Evolutionary conservation across 2,113 vertebrate genomes (phyloP).

Genomic region (Todiramphus chloris): DNA sequence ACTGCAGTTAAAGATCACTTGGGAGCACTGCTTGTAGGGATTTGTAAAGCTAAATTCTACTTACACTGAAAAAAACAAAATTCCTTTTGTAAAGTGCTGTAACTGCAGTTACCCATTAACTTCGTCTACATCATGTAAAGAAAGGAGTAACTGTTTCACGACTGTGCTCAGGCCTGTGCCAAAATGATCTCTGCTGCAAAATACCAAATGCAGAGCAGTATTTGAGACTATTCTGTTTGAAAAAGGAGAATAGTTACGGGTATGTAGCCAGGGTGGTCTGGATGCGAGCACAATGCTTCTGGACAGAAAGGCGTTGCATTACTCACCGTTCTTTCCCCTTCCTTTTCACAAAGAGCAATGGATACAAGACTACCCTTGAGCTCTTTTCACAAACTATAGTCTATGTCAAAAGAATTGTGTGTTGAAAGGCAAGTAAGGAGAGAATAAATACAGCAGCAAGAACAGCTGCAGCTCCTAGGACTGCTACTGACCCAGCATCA

Average conservation of each 20-base stretch:
- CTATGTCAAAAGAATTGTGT: not conserved
- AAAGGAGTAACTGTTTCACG: not conserved
- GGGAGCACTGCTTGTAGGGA: not conserved
- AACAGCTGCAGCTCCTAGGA: not conserved
- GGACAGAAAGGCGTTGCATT: not conserved
- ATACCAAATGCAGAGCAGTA: not conserved
- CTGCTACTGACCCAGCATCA: not conserved
- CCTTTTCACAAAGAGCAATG: not conserved
- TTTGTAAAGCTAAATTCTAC: not conserved
- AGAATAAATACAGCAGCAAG: not conserved
- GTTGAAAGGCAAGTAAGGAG: not conserved
- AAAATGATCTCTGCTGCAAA: not conserved
- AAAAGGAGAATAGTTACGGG: not conserved
- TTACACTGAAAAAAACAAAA: not conserved
- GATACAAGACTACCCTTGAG: not conserved
- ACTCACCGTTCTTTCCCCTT: not conserved
- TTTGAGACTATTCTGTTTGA: not conserved
- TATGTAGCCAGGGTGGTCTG: not conserved
- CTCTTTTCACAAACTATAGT: not conserved
- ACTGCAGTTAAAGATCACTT: not conserved
- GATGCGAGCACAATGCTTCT: not conserved
- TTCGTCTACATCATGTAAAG: not conserved
- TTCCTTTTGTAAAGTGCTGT: not conserved
- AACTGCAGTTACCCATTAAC: conserved; percentile 11
- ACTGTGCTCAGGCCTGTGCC: not conserved